Evolutionary conservation across 2,113 vertebrate genomes (phyloP).

Genomic region (Alexandromys fortis): DNA sequence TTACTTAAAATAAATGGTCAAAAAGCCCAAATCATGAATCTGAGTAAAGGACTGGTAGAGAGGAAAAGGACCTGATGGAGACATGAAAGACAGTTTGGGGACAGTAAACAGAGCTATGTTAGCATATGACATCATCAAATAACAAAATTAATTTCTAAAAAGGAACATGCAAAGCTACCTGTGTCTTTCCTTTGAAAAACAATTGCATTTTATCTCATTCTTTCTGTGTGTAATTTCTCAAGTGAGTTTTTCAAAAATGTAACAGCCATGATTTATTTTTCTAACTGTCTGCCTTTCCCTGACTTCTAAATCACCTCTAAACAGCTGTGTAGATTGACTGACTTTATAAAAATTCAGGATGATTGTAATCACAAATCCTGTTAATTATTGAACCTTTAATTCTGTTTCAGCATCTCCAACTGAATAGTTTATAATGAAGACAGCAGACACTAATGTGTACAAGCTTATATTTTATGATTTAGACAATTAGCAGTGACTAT

Average conservation of each 20-base stretch:
- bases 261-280: neutral
- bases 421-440: neutral
- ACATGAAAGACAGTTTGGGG: neutral
- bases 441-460: neutral
- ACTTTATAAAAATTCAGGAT: neutral
- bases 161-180: neutral
- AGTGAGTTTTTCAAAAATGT: neutral
- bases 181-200: neutral
- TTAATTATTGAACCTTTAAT: neutral
- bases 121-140: neutral
- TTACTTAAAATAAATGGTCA: neutral
- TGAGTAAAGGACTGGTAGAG: neutral
- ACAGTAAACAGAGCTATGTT: neutral
- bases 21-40: neutral
- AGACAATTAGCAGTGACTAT: neutral
- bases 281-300: neutral
- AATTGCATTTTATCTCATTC: conserved; percentile 9
- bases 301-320: conserved; percentile 39
- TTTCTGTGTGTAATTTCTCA: neutral
- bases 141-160: conserved; percentile 2
- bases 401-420: neutral
- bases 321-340: neutral
- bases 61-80: neutral
- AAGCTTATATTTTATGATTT: conserved; percentile 21
- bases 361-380: neutral